These are phyloP conservation scores for Phrynocephalus versicolor DNA, from an alignment of 2,113 vertebrate genomes.

Conservation along the genomic window DNA sequence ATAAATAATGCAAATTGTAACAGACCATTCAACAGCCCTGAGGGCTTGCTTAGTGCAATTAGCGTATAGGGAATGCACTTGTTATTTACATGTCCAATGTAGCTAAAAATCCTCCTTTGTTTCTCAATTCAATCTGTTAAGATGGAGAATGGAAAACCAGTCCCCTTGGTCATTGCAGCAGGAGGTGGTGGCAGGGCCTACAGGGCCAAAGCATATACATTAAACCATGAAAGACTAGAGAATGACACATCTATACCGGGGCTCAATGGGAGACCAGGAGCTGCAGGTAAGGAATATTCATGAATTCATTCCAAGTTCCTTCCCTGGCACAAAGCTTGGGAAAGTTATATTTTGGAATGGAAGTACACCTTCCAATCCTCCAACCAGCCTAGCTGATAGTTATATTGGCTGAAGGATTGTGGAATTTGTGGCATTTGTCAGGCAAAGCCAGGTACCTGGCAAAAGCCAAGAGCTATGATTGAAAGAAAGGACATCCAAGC, in stretches of 20 bases:
- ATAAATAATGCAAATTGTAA: conserved; percentile 34
- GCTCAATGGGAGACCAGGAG: conserved; percentile 88
- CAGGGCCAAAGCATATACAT: conserved; percentile 78
- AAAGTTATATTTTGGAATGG: not conserved
- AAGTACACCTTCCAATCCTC: not conserved
- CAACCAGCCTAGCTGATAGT: not conserved
- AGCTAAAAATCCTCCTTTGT: conserved; percentile 36
- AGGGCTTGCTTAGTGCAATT: conserved; percentile 7
- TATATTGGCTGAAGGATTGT: not conserved
- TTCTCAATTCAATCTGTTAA: conserved; percentile 67
- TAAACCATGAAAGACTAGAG: conserved; percentile 86
- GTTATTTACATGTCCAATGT: not conserved
- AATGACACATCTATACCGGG: conserved; percentile 84
- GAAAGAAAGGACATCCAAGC: not conserved
- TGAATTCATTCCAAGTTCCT: conserved; percentile 27
- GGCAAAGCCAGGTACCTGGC: not conserved
- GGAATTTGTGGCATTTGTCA: not conserved
- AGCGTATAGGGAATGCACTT: conserved; percentile 23
- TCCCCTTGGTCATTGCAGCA: conserved; percentile 92
- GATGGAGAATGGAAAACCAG: conserved; percentile 83
- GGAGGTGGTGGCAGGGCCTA: conserved; percentile 95
- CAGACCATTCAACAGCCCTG: conserved; percentile 15
- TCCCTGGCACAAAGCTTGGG: not conserved
- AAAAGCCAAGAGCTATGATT: not conserved
- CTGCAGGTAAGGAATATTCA: conserved; percentile 82